Conservation (phyloP, 2,888 invertebrate species). For the Macrosoma leucophasiata region DNA sequence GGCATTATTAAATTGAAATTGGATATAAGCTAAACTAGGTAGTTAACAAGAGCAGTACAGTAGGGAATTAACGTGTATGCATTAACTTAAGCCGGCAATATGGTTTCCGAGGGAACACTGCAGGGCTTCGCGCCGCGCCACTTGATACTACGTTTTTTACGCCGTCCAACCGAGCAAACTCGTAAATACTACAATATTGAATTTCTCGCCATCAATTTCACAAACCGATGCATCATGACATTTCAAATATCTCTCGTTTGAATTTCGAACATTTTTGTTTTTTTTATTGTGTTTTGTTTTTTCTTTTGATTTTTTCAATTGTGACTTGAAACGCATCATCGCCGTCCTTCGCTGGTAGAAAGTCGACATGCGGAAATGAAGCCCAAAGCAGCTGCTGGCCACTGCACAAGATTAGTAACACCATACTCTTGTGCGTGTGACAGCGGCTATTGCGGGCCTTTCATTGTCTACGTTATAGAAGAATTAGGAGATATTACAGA, state of each 20-base stretch:
- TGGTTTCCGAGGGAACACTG: slow-evolving; percentile 55
- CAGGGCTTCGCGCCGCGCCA: slow-evolving; percentile 50
- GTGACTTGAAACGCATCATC: too few relatives aligned
- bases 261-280: too few relatives aligned
- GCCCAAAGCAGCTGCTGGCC: slow-evolving; percentile 98
- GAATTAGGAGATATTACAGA: too few relatives aligned
- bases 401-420: slow-evolving; percentile 95
- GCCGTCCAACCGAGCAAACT: slow-evolving; percentile 27
- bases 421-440: slow-evolving; percentile 99
- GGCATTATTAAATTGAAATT: slow-evolving; percentile 5
- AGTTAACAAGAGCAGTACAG: too few relatives aligned
- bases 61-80: too few relatives aligned
- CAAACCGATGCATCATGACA: too few relatives aligned
- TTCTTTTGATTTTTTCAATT: too few relatives aligned
- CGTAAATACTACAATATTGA: slow-evolving; percentile 6
- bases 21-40: too few relatives aligned
- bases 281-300: too few relatives aligned
- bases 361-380: slow-evolving; percentile 60
- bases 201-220: too few relatives aligned
- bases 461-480: slow-evolving; percentile 72
- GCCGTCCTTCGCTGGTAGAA: neutral
- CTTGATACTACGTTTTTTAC: slow-evolving; percentile 39
- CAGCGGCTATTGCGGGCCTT: slow-evolving; percentile 97
- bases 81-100: slow-evolving; percentile 53
- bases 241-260: too few relatives aligned